Evolutionary conservation across 2,888 invertebrate species (phyloP).

Genomic region (Cheilosia soror): DNA sequence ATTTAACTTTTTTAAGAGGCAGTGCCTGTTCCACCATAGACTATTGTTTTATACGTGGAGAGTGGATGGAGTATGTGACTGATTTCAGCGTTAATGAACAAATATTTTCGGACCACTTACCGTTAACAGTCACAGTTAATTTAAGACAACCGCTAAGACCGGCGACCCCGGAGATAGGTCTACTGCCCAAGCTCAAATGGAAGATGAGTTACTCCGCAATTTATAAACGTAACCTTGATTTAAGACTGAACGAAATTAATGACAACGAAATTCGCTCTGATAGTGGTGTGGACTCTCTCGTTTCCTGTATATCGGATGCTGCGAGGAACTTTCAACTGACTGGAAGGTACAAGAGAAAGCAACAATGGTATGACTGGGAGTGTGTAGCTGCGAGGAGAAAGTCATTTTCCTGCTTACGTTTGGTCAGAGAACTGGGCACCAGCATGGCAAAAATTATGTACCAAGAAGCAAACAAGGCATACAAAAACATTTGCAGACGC

Average conservation of each 20-base stretch:
- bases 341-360: neutral
- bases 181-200: neutral
- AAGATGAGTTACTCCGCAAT: neutral
- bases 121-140: too few relatives aligned
- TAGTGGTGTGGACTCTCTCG: neutral
- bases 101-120: neutral
- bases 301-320: neutral
- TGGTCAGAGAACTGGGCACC: neutral
- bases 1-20: constrained; percentile 1
- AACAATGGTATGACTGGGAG: too few relatives aligned
- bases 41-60: neutral
- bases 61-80: neutral
- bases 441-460: neutral
- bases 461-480: neutral
- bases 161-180: neutral
- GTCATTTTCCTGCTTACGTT: neutral
- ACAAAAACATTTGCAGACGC: neutral
- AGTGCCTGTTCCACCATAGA: neutral
- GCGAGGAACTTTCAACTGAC: too few relatives aligned
- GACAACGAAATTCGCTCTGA: neutral
- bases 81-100: neutral
- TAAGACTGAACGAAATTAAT: neutral
- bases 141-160: too few relatives aligned
- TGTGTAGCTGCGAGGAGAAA: neutral
- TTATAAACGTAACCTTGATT: neutral